These are phyloP conservation scores for Drosophila antonietae DNA, from an alignment of 2,888 invertebrate genomes.

Conservation along the genomic window DNA sequence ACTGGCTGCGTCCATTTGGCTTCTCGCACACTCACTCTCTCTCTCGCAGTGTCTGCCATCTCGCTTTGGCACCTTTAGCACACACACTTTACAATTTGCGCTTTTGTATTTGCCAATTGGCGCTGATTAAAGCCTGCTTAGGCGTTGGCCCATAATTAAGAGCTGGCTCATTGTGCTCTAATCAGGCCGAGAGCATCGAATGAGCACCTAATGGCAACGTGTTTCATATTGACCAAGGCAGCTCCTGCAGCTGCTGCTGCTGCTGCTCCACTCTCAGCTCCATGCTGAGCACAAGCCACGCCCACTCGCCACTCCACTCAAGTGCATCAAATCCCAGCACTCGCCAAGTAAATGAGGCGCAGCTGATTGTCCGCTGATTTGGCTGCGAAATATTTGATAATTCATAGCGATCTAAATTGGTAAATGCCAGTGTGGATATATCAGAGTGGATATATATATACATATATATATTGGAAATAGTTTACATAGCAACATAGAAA, in stretches of 20 bases:
- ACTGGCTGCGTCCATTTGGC: background rate
- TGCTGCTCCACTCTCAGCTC: background rate
- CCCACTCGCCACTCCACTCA: background rate
- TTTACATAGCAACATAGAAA: too few relatives aligned
- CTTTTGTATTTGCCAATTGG: slow-evolving; percentile 75
- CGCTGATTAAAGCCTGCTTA: slow-evolving; percentile 73
- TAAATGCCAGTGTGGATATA: too few relatives aligned
- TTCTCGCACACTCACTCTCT: background rate
- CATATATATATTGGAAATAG: too few relatives aligned
- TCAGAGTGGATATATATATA: too few relatives aligned
- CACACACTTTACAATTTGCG: slow-evolving; percentile 64
- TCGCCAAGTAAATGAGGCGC: slow-evolving; percentile 3
- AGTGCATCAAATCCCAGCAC: slow-evolving; percentile 5
- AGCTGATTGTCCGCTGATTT: background rate
- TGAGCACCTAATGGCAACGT: slow-evolving; percentile 19
- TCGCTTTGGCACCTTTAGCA: background rate
- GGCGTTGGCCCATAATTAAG: slow-evolving; percentile 72
- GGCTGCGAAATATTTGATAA: background rate
- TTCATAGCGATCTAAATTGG: background rate
- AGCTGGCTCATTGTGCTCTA: slow-evolving; percentile 55
- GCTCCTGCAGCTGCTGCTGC: background rate
- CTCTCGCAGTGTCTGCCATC: background rate
- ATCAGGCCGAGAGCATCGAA: slow-evolving; percentile 44
- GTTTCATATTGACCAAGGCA: slow-evolving; percentile 6
- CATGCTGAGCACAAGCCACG: background rate